Base-by-base conservation (phyloP, 2,797 vertebrate genomes). In the Peromyscus melanophrys region DNA sequence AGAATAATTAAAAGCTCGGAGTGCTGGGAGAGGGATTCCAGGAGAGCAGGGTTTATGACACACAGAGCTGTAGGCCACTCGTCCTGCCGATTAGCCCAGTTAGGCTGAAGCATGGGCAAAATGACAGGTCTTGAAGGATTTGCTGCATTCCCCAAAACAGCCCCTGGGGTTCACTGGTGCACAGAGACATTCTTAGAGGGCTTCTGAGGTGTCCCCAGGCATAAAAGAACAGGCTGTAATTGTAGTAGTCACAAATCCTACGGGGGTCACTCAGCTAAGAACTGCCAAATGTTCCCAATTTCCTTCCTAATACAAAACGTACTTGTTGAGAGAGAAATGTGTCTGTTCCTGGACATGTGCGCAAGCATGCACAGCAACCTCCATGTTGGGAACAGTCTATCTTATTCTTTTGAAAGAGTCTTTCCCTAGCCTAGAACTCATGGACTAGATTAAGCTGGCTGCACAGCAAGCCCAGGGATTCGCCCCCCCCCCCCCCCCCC, bases 1-100 rank as follows among this genome's bases (percentile, higher is more conserved):
- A 93, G 94, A 49, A 65, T 83, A 93, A 94, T 43, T 63, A 63
- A 94, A 87, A 63, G 49, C 78, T 96, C 55, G 67, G 78, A 40
- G 84, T 52, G n/a, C 55, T 55, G 4, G 16, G 31, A 49, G 40
- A 83, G 34, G 52, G 57, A 57, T n/a, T 92, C 49, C 34, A 40
- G 69, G n/a, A 55, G 46, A 73, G 13, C 13, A 78, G n/a, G 17
- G 37, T 65, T 78, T 21, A 21, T 3, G 59, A 67, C 40, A 92
- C 37, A 31, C 4, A 2, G 52, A 82, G 63, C 34, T 9, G 1
- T 59, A 4, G 4, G 34, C 27, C 81, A 34, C 1, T 2, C 1
- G 13, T 19, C 37, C 23, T 34, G 25, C 76, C 4, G 40, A 63
- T 12, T 37, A 63, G 77, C 80, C 71, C 61, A 46, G 3, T 81